phyloP scores from a whole-genome alignment of 1,140 invertebrate genomes.

The Drosophila nikananu region DNA sequence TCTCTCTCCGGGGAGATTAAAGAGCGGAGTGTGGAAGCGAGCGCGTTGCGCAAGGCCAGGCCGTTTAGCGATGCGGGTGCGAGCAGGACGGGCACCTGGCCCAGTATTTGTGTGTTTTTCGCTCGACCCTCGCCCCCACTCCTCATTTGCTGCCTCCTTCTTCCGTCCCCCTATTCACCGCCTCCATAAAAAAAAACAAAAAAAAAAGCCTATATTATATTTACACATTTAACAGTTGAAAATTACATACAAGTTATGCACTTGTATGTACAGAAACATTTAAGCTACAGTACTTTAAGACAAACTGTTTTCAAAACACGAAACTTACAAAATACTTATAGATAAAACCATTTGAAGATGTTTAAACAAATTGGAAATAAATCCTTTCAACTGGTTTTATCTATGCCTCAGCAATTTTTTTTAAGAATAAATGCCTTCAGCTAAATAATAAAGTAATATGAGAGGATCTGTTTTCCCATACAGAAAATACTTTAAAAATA shows the following conservation, averaged over 20 bases:
- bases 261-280: not conserved
- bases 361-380: too few relatives aligned
- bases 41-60: constrained; percentile 78
- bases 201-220: constrained; percentile 8
- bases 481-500: too few relatives aligned
- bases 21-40: constrained; percentile 56
- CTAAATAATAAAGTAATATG: too few relatives aligned
- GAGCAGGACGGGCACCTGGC: constrained; percentile 54
- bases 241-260: not conserved
- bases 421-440: too few relatives aligned
- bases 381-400: too few relatives aligned
- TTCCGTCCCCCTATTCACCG: constrained; percentile 2
- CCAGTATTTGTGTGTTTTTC: constrained; percentile 51
- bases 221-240: constrained; percentile 10
- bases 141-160: not conserved
- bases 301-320: too few relatives aligned
- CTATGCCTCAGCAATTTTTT: too few relatives aligned
- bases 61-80: constrained; percentile 42
- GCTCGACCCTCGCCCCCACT: constrained; percentile 26
- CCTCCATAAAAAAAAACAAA: constrained; percentile 4
- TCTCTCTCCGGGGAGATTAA: not conserved
- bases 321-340: too few relatives aligned
- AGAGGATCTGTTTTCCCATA: too few relatives aligned
- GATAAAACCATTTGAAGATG: too few relatives aligned
- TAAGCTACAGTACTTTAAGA: too few relatives aligned